Percentiles rank a stretch among this genome's conserved stretches.
Evolutionary conservation across 2,113 vertebrate genomes (phyloP).

Genomic region (Corythornis vintsioides): DNA sequence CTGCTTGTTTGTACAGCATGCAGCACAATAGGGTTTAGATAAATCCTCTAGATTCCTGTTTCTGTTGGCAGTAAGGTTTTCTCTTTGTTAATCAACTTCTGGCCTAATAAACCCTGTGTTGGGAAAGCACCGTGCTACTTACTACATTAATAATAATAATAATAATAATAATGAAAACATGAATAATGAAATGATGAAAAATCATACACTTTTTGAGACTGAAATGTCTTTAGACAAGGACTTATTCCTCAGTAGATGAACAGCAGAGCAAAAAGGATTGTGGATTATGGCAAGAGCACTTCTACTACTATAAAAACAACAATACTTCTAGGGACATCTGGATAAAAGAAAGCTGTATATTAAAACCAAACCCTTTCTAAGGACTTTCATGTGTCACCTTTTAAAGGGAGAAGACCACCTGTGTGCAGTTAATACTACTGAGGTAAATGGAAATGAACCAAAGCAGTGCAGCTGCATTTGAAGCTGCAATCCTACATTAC

Average conservation of each 20-base stretch:
- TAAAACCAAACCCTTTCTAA: not conserved
- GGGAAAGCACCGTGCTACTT: not conserved
- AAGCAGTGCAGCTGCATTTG: not conserved
- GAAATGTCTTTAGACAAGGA: not conserved
- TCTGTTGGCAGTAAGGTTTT: not conserved
- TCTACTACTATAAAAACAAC: not conserved
- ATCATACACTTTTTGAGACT: not conserved
- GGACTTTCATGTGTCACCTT: not conserved
- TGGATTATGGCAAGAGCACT: not conserved
- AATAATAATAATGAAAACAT: not conserved
- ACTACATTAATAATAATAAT: not conserved
- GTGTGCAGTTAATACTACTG: not conserved
- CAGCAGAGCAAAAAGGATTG: not conserved
- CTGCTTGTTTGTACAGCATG: not conserved
- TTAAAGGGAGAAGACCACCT: not conserved
- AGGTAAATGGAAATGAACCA: constrained; percentile 16
- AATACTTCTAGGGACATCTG: not conserved
- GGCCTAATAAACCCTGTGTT: not conserved
- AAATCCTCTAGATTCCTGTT: not conserved
- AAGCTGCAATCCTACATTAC: not conserved
- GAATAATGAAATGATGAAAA: not conserved
- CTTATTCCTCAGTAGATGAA: not conserved
- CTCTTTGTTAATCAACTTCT: not conserved
- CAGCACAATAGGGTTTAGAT: not conserved
- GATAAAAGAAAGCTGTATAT: not conserved